A percentile compares a stretch with the other conserved stretches of the same genome.
Evolutionary conservation across 2,113 vertebrate species (phyloP).

Genomic region (Megalops atlanticus): DNA sequence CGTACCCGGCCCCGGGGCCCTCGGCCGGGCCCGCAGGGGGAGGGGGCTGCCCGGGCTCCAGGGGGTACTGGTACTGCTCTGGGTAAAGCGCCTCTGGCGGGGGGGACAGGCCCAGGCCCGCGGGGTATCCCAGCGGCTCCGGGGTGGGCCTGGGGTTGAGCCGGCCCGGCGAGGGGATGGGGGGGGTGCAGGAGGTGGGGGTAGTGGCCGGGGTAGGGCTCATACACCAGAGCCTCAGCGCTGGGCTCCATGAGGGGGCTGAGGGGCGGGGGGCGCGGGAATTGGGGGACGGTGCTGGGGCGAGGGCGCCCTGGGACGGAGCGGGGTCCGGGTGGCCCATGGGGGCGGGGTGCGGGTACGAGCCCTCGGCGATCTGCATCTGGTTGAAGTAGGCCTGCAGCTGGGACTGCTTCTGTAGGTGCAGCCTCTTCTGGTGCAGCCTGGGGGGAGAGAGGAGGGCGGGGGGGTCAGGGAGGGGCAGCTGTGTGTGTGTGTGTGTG

Average conservation of each 20-base stretch:
- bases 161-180: constrained; percentile 33
- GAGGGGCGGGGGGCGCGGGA: constrained; percentile 59
- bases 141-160: constrained; percentile 49
- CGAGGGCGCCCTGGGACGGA: constrained; percentile 73
- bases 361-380: constrained; percentile 94
- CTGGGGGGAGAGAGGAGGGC: constrained; percentile 60
- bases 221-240: constrained; percentile 59
- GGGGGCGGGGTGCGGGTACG: constrained; percentile 71
- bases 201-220: constrained; percentile 75
- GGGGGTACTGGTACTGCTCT: constrained; percentile 71
- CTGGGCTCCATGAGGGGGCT: constrained; percentile 64
- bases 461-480: background rate
- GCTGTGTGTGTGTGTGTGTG: too few species aligned
- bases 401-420: constrained; percentile 92
- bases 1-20: constrained; percentile 62
- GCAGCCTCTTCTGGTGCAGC: constrained; percentile 92
- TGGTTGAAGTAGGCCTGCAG: constrained; percentile 95
- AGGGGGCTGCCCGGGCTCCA: constrained; percentile 64
- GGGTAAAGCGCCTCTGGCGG: constrained; percentile 66
- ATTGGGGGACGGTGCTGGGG: constrained; percentile 64
- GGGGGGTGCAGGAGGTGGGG: constrained; percentile 61
- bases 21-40: constrained; percentile 53
- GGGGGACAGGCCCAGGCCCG: constrained; percentile 62
- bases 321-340: constrained; percentile 77
- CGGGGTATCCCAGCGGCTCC: constrained; percentile 67